Conservation (phyloP, 2,888 invertebrate genomes). For the Erebia aethiops region DNA sequence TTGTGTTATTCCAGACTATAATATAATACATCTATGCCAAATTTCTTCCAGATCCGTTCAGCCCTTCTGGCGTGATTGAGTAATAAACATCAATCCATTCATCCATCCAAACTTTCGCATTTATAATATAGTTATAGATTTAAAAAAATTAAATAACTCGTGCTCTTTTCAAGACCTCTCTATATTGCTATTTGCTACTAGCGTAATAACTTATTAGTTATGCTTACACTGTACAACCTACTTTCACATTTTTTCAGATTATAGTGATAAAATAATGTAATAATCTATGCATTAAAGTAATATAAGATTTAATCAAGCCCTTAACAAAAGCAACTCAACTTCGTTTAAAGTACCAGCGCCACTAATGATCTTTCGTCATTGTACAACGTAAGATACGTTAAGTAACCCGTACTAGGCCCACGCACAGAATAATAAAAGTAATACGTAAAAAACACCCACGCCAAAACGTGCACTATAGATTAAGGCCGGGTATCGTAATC, state of each 20-base stretch:
- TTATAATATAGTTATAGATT: too few relatives aligned
- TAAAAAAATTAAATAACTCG: too few relatives aligned
- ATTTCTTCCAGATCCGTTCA: too few relatives aligned
- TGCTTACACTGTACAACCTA: not conserved
- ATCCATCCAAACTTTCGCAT: too few relatives aligned
- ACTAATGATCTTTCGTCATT: slow-evolving; percentile 9
- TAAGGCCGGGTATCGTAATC: not conserved
- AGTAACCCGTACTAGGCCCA: not conserved
- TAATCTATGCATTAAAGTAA: slow-evolving; percentile 17
- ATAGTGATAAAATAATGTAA: not conserved
- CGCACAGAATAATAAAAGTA: slow-evolving; percentile 5
- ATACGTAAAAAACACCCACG: slow-evolving; percentile 13
- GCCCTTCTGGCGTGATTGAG: too few relatives aligned
- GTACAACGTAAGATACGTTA: not conserved
- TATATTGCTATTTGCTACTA: too few relatives aligned
- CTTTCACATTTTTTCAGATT: not conserved
- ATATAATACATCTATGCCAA: too few relatives aligned
- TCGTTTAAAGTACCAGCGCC: not conserved
- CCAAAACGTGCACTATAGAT: slow-evolving; percentile 10
- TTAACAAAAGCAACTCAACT: slow-evolving; percentile 10
- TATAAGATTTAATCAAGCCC: slow-evolving; percentile 10
- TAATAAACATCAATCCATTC: too few relatives aligned
- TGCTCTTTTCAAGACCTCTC: too few relatives aligned
- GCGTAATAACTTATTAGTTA: not conserved
- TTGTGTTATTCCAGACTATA: too few relatives aligned